These are phyloP conservation scores for Halichoeres trimaculatus DNA, from an alignment of 2,113 vertebrate species.

Conservation along the genomic window DNA sequence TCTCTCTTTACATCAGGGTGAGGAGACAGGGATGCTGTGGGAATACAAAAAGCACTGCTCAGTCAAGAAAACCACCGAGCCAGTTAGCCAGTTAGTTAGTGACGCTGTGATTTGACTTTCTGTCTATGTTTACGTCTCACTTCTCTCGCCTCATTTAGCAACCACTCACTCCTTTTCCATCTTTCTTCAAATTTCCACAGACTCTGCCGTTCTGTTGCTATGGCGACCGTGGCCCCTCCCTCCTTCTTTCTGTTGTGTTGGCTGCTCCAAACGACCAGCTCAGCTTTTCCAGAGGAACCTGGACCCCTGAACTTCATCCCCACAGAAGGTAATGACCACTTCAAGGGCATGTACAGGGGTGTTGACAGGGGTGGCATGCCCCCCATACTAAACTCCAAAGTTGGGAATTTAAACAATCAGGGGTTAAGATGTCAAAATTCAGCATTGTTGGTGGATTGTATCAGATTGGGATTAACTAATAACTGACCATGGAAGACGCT, in stretches of 20 bases:
- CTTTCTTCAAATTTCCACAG: constrained; percentile 58
- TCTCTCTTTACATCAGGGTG: constrained; percentile 43
- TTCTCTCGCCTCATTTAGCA: constrained; percentile 38
- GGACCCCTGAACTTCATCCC: constrained; percentile 84
- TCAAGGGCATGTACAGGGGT: too few species aligned
- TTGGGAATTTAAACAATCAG: too few species aligned
- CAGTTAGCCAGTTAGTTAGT: constrained; percentile 7
- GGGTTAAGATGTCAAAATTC: too few species aligned
- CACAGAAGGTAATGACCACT: constrained; percentile 77
- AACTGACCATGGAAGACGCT: too few species aligned
- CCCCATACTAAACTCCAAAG: too few species aligned
- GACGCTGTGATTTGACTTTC: constrained; percentile 23
- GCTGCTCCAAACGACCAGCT: constrained; percentile 72
- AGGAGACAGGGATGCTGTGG: constrained; percentile 29
- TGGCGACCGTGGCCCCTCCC: constrained; percentile 71
- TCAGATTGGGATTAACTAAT: too few species aligned
- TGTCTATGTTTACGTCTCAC: constrained; percentile 20
- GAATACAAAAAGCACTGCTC: constrained; percentile 36
- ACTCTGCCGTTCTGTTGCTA: constrained; percentile 64
- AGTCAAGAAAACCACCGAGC: constrained; percentile 14
- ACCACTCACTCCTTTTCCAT: constrained; percentile 34
- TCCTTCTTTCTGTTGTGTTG: constrained; percentile 74
- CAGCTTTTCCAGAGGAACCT: constrained; percentile 82
- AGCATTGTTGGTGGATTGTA: too few species aligned
- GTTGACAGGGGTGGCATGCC: too few species aligned